Evolutionary conservation across 2,797 vertebrate species (phyloP), one percentile per base, ranked within the genome.

Genomic region (Ciconia nigra): DNA sequence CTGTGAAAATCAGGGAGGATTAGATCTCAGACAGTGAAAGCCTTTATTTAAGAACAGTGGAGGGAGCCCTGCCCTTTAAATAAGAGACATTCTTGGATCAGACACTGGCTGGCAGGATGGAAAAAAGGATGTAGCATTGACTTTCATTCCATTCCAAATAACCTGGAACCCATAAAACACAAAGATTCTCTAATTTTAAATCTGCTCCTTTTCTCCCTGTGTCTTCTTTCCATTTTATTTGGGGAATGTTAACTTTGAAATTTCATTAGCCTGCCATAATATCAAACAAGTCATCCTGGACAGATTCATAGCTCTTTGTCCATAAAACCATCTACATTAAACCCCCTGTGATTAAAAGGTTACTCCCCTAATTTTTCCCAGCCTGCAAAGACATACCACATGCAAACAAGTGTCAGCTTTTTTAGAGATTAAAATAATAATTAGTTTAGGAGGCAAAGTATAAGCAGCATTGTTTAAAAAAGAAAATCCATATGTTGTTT

Each of bases 81-180:
- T 96, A 97, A 97, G 94, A 98, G 97, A 97, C 97, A 96, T 98
- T 97, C 96, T 96, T 97, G 97, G 96, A 98, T 97, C 93, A 97
- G 93, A 95, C 91, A 96, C 96, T 98, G 96, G 94, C 93, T 96
- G 96, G 89, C 91, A 98, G 83, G 91, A 97, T 89, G 91, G 94
- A 96, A 96, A 96, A 92, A 96, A 94, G 92, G 90, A 97, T 91
- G 94, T 37, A 95, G 76, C 84, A 96, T 97, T 97, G 97, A 97
- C 94, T 98, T 96, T 96, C 80, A 97, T 95, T 97, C 89, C 94
- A 97, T 79, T 97, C 96, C 92, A 96, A 95, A 97, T 93, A 97
- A 98, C 90, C 96, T 96, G 96, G 95, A 97, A 97, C 77, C 95
- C 96, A 97, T 96, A 98, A 97, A 96, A 97, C 92, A 96, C 62